Evolutionary conservation across 1,140 invertebrate genomes (phyloP), one percentile per base, ranked within the genome.

Genomic region (Drosophila ambigua): DNA sequence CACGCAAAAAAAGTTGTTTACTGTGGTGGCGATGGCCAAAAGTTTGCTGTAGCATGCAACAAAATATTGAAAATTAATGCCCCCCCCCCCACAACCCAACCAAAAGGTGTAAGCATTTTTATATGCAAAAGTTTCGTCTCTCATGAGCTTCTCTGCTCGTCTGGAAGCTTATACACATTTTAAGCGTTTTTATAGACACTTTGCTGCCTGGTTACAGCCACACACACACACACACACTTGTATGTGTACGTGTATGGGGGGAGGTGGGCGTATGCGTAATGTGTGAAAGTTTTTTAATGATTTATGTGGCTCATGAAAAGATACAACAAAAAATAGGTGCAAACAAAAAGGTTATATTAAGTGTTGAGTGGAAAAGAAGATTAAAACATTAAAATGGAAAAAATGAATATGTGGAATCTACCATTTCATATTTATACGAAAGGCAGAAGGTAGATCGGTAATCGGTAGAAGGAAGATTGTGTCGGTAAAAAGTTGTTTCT

Each of bases 21-120:
- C 45, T 55, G 20, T 15, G 26, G 20, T 20, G 11, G 45, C 28
- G 13, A 9, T 23, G 53, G 43, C 31, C 39, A 39, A 73, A 82
- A 81, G 52, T 63, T 78, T 46, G n/a, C n/a, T 51, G 35, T 51
- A 53, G 64, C 43, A 8, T 79, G 63, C 68, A 57, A 69, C 68
- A 82, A 81, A 82, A 83, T 81, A 78, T 78, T 82, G 79, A 81
- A 82, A 82, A 81, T 83, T 82, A 78, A 81, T 74, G 82, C 79
- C 28, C 31, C 8, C 31, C 8, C 2, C 28, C 0, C 8, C 13
- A 31, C 20, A 24, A 59, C 20, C 20, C 49, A 4, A 9, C 13
- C 4, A 28, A 74, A 43, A 64, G 35, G 35, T 39, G 35, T 45
- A 64, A 63, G 54, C 58, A 77, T 58, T 82, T 81, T 81, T 68